These are phyloP conservation scores for Catostylus mosaicus DNA, from an alignment of 30 jellyfish, hydroid and myxozoan genomes.

Conservation along the genomic window DNA sequence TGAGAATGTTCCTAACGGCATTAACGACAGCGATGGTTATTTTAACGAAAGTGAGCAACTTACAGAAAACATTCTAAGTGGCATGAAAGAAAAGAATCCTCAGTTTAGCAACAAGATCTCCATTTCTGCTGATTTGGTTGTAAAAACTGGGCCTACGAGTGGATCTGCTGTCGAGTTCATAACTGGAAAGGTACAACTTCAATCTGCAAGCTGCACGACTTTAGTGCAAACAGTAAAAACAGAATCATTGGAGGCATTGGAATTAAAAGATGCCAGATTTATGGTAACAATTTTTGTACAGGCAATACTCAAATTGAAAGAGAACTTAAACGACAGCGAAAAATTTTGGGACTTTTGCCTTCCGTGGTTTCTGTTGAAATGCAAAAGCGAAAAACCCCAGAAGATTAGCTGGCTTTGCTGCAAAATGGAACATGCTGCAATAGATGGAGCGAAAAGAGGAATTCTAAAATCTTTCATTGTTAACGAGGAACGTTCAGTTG, in stretches of 20 bases:
- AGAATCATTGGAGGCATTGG: constrained; percentile 22
- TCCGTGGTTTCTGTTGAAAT: constrained; percentile 62
- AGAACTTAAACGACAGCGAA: neutral
- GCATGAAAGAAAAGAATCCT: neutral
- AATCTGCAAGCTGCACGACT: constrained; percentile 2
- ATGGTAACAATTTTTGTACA: constrained; percentile 41
- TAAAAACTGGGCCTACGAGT: constrained; percentile 41
- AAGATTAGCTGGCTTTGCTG: constrained; percentile 55
- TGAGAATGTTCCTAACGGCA: neutral
- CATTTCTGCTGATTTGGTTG: neutral
- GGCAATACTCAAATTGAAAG: constrained; percentile 8
- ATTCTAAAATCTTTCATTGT: constrained; percentile 30
- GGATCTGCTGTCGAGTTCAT: constrained; percentile 24
- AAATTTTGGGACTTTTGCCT: neutral
- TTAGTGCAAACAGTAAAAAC: constrained; percentile 9
- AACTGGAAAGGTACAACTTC: constrained; percentile 29
- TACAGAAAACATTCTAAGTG: neutral
- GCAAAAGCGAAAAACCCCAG: constrained; percentile 50
- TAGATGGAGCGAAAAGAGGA: constrained; percentile 27
- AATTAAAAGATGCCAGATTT: constrained; percentile 37
- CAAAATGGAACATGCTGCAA: constrained; percentile 9
- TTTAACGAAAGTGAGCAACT: neutral
- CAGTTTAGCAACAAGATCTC: neutral
- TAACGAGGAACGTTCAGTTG: constrained; percentile 7
- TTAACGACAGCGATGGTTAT: neutral